A percentile compares a stretch with the other conserved stretches of the same genome.
These are phyloP conservation scores for Diprion similis DNA, from an alignment of 1,140 invertebrate genomes.

Conservation along the genomic window DNA sequence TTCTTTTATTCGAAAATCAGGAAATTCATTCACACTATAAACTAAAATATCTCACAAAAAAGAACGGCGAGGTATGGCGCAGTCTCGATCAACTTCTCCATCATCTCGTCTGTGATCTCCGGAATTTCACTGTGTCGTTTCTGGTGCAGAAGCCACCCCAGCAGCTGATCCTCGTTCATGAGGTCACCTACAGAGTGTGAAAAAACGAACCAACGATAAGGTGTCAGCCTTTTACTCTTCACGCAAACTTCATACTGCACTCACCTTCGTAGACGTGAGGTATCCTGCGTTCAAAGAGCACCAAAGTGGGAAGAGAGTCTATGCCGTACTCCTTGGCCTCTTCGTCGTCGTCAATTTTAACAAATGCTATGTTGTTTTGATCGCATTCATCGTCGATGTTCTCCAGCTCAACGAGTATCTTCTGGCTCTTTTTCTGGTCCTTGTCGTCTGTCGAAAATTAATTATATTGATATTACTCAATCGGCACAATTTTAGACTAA, in stretches of 20 bases:
- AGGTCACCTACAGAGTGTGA: slow-evolving; percentile 72
- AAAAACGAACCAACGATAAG: slow-evolving; percentile 9
- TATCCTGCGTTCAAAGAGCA: slow-evolving; percentile 89
- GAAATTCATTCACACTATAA: not conserved
- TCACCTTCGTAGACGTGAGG: slow-evolving; percentile 86
- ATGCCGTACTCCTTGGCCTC: slow-evolving; percentile 92
- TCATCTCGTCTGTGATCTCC: slow-evolving; percentile 92
- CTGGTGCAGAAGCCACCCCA: slow-evolving; percentile 89
- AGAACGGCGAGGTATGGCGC: slow-evolving; percentile 82
- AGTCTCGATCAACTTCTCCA: slow-evolving; percentile 87
- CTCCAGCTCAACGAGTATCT: slow-evolving; percentile 85
- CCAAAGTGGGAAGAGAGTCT: slow-evolving; percentile 78
- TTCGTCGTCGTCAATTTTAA: slow-evolving; percentile 88
- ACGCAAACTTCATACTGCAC: slow-evolving; percentile 8
- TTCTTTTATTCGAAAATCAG: slow-evolving; percentile 23
- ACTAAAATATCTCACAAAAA: slow-evolving; percentile 73
- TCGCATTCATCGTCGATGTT: slow-evolving; percentile 96
- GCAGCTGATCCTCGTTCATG: slow-evolving; percentile 87
- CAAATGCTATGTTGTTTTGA: slow-evolving; percentile 89
- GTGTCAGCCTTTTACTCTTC: not conserved
- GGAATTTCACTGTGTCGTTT: slow-evolving; percentile 91
- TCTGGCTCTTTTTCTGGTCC: slow-evolving; percentile 89
- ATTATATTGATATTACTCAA: slow-evolving; percentile 12
- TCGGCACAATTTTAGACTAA: not conserved
- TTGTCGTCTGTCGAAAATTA: slow-evolving; percentile 79